These are phyloP conservation scores for Montifringilla adamsi DNA, from an alignment of 2,113 vertebrate species.

Conservation along the genomic window DNA sequence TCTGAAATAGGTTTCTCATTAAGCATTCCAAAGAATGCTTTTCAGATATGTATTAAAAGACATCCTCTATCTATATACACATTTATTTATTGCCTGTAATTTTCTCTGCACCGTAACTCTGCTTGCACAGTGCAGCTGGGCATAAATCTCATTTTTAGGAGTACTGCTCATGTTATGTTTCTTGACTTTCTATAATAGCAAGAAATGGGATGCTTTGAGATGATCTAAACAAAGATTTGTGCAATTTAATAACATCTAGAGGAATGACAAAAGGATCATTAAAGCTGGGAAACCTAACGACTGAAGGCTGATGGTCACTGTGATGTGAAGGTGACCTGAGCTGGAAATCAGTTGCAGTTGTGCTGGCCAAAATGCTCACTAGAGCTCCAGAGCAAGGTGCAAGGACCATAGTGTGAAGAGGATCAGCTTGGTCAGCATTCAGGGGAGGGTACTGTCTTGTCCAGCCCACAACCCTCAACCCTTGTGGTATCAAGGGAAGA, in stretches of 20 bases:
- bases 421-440: background rate
- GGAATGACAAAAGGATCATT: background rate
- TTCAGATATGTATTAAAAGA: slow-evolving; percentile 16
- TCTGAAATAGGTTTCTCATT: slow-evolving; percentile 35
- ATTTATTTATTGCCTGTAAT: slow-evolving; percentile 45
- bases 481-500: background rate
- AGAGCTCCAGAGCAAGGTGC: background rate
- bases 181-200: slow-evolving; percentile 20
- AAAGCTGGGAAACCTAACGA: background rate
- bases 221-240: background rate
- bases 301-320: background rate
- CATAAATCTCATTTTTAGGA: slow-evolving; percentile 55
- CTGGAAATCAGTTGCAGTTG: background rate
- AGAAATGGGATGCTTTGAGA: background rate
- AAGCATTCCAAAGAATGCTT: slow-evolving; percentile 36
- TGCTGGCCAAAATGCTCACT: background rate
- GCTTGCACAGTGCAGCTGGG: slow-evolving; percentile 6
- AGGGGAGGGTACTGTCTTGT: background rate
- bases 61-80: background rate
- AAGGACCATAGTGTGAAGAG: background rate
- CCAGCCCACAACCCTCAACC: background rate
- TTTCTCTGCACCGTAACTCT: slow-evolving; percentile 37
- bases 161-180: slow-evolving; percentile 18
- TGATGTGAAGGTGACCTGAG: background rate
- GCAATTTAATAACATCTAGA: background rate